A percentile compares a stretch with the other conserved stretches of the same genome.
phyloP scores from a whole-genome alignment of 2,888 invertebrate species.

The Parasteatoda lunata region DNA sequence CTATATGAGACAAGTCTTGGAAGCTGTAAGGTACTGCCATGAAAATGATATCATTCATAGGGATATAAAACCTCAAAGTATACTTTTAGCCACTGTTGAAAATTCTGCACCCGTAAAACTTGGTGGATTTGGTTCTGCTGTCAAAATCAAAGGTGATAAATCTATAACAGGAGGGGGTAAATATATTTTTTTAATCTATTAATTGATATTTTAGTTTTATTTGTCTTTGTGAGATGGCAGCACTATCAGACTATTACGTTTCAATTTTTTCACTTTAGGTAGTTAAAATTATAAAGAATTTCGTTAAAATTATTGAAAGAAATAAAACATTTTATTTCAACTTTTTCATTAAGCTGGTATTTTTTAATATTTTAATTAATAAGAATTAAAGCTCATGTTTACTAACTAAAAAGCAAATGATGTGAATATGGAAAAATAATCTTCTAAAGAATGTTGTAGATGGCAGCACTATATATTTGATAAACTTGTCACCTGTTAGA shows the following conservation, averaged over 20 bases:
- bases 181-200: neutral
- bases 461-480: too few relatives aligned
- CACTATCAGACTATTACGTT: neutral
- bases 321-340: too few relatives aligned
- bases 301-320: too few relatives aligned
- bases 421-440: too few relatives aligned
- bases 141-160: constrained; percentile 82
- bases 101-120: constrained; percentile 99
- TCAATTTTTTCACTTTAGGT: neutral
- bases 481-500: too few relatives aligned
- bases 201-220: neutral
- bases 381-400: too few relatives aligned
- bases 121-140: constrained; percentile 97
- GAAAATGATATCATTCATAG: constrained; percentile 98
- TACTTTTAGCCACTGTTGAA: constrained; percentile 94
- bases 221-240: constrained; percentile 18
- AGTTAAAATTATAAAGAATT: neutral
- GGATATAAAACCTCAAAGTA: constrained; percentile 97
- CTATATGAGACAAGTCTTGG: constrained; percentile 98
- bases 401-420: too few relatives aligned
- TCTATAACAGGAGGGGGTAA: constrained; percentile 31
- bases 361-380: too few relatives aligned
- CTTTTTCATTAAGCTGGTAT: too few relatives aligned
- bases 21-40: constrained; percentile 97
- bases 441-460: too few relatives aligned